phyloP scores from a whole-genome alignment of 2,797 vertebrate genomes.

The Galaxias olidus region DNA sequence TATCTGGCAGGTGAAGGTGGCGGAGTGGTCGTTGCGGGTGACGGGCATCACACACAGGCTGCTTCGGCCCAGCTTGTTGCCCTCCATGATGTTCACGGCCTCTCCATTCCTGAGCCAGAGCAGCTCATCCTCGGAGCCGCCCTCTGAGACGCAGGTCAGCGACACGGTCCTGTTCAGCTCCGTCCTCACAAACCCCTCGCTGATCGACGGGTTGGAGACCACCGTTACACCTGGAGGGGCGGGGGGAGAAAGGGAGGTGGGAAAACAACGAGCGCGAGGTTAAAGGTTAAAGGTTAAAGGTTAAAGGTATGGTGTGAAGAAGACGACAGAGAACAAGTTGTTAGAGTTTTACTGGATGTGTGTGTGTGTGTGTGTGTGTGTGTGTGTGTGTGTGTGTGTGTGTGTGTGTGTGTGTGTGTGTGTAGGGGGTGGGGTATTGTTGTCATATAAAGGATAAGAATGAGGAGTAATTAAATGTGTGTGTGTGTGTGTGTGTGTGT shows the following conservation, averaged over 20 bases:
- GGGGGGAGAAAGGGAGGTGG: not conserved
- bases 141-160: constrained; percentile 55
- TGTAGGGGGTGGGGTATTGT: too few relatives aligned
- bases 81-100: constrained; percentile 69
- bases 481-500: constrained; percentile 20
- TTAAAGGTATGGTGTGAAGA: not conserved
- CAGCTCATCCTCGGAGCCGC: constrained; percentile 62
- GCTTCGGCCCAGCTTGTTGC: constrained; percentile 78
- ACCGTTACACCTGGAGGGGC: constrained; percentile 33
- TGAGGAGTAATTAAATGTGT: not conserved
- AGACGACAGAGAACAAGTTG: too few relatives aligned
- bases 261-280: not conserved
- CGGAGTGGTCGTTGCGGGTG: constrained; percentile 69
- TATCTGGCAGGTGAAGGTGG: constrained; percentile 83
- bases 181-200: constrained; percentile 44
- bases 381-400: constrained; percentile 2
- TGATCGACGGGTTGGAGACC: not conserved
- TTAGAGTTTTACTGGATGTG: not conserved
- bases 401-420: not conserved
- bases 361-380: not conserved
- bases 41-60: constrained; percentile 81
- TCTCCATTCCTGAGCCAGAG: constrained; percentile 81
- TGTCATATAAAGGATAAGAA: too few relatives aligned
- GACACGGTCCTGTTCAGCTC: constrained; percentile 49
- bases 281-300: not conserved